phyloP scores from a whole-genome alignment of 2,888 invertebrate genomes.

The Trissolcus brochymenae region DNA sequence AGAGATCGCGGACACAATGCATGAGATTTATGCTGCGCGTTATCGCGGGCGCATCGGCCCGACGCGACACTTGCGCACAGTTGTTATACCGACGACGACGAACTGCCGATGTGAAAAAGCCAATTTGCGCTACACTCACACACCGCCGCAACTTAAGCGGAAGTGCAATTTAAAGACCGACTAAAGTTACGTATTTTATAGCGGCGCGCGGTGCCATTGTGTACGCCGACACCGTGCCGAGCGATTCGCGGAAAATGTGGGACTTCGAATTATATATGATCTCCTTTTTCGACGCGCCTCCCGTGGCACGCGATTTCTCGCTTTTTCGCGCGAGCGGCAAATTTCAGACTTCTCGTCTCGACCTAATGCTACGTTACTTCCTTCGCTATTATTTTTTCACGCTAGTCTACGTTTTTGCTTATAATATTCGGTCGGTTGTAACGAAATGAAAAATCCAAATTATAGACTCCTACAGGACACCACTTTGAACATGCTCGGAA shows the following conservation, averaged over 20 bases:
- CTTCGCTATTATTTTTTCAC: too few relatives aligned
- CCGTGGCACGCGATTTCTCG: constrained; percentile 34
- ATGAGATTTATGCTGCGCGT: constrained; percentile 38
- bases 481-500: too few relatives aligned
- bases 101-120: constrained; percentile 45
- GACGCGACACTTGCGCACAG: constrained; percentile 36
- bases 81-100: constrained; percentile 34
- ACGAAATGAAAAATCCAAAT: too few relatives aligned
- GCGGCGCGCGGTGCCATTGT: constrained; percentile 48
- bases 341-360: constrained; percentile 4
- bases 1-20: constrained; percentile 62
- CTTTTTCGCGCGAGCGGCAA: constrained; percentile 17
- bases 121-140: constrained; percentile 46
- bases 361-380: too few relatives aligned
- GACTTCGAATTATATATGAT: constrained; percentile 50
- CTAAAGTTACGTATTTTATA: constrained; percentile 54
- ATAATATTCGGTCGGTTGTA: too few relatives aligned
- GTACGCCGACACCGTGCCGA: constrained; percentile 29
- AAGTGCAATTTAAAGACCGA: constrained; percentile 52
- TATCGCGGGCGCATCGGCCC: constrained; percentile 45
- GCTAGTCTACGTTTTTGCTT: not conserved
- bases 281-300: constrained; percentile 36
- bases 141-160: constrained; percentile 33
- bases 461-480: too few relatives aligned
- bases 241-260: constrained; percentile 49